Evolutionary conservation across 1,140 invertebrate species (phyloP), one percentile per base, ranked within the genome.

Genomic region (Trichogramma pretiosum): DNA sequence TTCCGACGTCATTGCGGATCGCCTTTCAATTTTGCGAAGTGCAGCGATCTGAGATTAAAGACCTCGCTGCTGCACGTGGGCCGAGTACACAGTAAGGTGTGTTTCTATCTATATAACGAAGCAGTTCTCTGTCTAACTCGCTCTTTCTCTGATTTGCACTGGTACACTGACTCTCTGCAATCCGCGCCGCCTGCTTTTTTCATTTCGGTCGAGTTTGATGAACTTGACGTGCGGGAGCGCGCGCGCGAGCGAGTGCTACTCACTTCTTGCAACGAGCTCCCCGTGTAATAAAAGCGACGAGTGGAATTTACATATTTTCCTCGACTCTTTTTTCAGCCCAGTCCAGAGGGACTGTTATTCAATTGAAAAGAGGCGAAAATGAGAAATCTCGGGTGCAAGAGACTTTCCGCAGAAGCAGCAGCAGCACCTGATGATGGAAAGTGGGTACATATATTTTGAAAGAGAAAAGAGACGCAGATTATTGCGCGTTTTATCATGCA

Each of bases 21-120:
- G 47, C 54, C 53, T 62, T 62, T 59, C 57, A 57, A 57, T 57
- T 57, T 59, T 45, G 24, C 50, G 33, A 39, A 48, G 46, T 48
- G 46, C 39, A 48, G 22, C 39, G 30, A 33, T n/a, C 22, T 39
- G 39, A 51, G 44, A 51, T 48, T 48, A 48, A 48, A 48, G 46
- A 42, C 46, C 39, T 10, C 26, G 19, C 1, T 16, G 7, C 2
- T 11, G 37, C 24, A 11, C 24, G 5, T 7, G 24, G n/a, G 13
- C 34, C 14, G 8, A n/a, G 5, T n/a, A 35, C 5, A 30, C 28
- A 30, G 9, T 9, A 30, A 30, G n/a, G 28, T 30, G 9, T n/a
- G 28, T n/a, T 30, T 30, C 28, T n/a, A n/a, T n/a, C n/a, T n/a
- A n/a, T n/a, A n/a, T n/a, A n/a, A n/a, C n/a, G n/a, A n/a, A n/a